Base-by-base conservation (phyloP, 2,113 vertebrate genomes). In the Corvus hawaiiensis region DNA sequence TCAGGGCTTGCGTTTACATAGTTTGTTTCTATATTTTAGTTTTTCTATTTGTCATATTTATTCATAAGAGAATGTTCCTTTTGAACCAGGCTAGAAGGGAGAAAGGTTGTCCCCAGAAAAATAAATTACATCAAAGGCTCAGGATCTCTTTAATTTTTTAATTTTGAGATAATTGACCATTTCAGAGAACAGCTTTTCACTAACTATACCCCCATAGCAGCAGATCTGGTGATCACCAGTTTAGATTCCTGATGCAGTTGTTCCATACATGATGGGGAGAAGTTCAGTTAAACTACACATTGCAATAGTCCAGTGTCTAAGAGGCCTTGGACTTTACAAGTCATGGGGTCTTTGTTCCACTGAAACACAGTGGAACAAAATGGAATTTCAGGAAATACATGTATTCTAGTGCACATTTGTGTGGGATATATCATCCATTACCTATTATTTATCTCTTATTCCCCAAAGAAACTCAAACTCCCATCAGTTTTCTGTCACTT, bases 1-100 rank as follows among this genome's bases (percentile, higher is more conserved):
- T 98, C 98, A 97, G 91, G 89, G 96, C 90, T 97, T 95, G 71
- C n/a, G 90, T 98, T 98, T 98, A 98, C 93, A 94, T 93, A 54
- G 74, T 90, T 96, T 89, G 48, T 63, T 93, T 89, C 88, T 88
- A 41, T 85, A 61, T 78, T 95, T 97, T 93, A 79, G 62, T 97
- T 97, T 95, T 96, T 96, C 58, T 97, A 88, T 90, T 96, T 90
- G 94, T 96, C 87, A 33, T 97, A 97, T 97, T 97, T 97, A 97
- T 98, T 97, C 84, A 46, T 62, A 94, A 52, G 87, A 92, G 94
- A 96, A 90, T 94, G 91, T 89, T 97, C 66, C 86, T 95, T 92
- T 82, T 81, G 39, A 87, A 87, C 66, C 35, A 89, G 69, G 94
- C 92, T 26, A 81, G 58, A 84, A 86, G 23, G 46, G 59, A 90